Evolutionary conservation across 2,113 vertebrate species (phyloP).

Genomic region (Dinomys branickii): DNA sequence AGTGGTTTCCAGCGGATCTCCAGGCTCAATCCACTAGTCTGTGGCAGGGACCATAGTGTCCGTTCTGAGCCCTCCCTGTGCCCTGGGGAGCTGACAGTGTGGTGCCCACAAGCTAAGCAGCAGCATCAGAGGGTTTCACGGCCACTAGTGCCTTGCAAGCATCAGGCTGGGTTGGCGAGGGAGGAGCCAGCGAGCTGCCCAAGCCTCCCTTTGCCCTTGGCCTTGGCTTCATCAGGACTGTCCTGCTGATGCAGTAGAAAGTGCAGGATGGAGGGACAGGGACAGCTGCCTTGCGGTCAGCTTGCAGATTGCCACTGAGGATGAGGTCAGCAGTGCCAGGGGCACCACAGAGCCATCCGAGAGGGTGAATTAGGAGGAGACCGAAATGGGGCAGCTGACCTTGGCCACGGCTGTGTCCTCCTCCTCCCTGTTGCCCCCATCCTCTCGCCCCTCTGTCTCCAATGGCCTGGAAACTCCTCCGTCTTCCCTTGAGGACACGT

Average conservation of each 20-base stretch:
- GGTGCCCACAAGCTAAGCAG: not conserved
- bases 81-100: not conserved
- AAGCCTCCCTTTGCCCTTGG: not conserved
- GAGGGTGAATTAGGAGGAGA: not conserved
- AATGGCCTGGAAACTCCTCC: not conserved
- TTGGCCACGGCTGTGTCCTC: no score
- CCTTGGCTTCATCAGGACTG: accelerated
- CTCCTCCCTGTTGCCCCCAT: not conserved
- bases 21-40: not conserved
- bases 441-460: not conserved
- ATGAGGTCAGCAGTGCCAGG: not conserved
- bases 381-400: accelerated
- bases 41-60: accelerated
- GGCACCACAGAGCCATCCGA: not conserved
- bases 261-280: accelerated
- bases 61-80: accelerated
- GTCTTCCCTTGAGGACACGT: not conserved
- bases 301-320: not conserved
- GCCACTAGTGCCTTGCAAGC: not conserved
- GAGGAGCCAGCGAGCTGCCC: no score
- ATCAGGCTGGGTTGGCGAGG: no score
- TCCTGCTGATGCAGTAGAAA: not conserved
- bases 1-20: accelerated
- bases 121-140: not conserved
- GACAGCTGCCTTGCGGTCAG: not conserved